Evolutionary conservation across 2,888 invertebrate species (phyloP), one percentile per base, ranked within the genome.

Genomic region (Diploptera punctata): DNA sequence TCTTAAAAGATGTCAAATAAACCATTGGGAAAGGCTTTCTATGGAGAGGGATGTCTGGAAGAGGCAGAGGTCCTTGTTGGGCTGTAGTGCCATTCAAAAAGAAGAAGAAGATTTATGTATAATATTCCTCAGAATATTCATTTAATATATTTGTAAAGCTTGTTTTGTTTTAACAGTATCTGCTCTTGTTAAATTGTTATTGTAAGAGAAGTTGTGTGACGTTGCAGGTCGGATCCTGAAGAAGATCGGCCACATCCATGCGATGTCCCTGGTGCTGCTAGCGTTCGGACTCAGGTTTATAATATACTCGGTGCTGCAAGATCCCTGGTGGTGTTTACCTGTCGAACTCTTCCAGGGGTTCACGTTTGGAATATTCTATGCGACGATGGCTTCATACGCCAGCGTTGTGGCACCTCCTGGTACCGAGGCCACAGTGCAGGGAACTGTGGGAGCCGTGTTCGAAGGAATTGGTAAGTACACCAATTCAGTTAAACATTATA

Each of bases 341-440:
- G 89, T 97, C 67, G 98, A 98, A 82, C 82, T 95, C 74, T 83
- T 93, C 10, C 95, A 97, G 82, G 97, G 97, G 0, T 84, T 97
- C 26, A 95, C 96, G 0, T 93, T 94, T 81, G 97, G 97, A 24
- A 87, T 96, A 80, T 93, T 93, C 79, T 96, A 93, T 81, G 90
- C 95, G 0, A 92, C 94, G 13, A 94, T 95, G 93, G 91, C 94
- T 18, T 93, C 94, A 0, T 96, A 95, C 82, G 95, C 95, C 0
- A 93, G 91, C 80, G 89, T 92, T 75, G 89, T 94, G 0, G 91
- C 95, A 1, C 94, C 94, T 0, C 88, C 91, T 0, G 95, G 95
- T 10, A 93, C 93, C 0, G 93, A 94, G 82, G 93, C 95, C 0
- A 96, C 96, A n/a, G 90, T 95, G 79, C 94, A 94, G 87, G 95